These are phyloP conservation scores for Drosophila baimaii DNA, from an alignment of 1,140 invertebrate genomes.

Conservation along the genomic window DNA sequence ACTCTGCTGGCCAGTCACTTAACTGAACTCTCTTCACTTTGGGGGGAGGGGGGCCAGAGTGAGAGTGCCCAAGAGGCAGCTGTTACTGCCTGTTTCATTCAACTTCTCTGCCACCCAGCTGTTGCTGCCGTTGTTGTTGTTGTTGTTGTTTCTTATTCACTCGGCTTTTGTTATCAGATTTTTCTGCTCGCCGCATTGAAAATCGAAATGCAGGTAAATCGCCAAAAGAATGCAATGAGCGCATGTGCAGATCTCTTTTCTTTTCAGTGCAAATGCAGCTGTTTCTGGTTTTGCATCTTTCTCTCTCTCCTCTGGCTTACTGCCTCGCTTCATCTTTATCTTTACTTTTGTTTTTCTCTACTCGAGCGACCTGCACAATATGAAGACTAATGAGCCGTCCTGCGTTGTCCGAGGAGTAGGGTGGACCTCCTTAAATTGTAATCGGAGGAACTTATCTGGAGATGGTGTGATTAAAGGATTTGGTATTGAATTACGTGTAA, in stretches of 20 bases:
- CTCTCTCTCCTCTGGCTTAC: slow-evolving; percentile 38
- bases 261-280: slow-evolving; percentile 46
- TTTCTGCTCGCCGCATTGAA: slow-evolving; percentile 46
- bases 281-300: slow-evolving; percentile 20
- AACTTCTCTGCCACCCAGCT: slow-evolving; percentile 52
- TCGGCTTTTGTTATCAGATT: slow-evolving; percentile 74
- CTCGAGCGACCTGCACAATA: slow-evolving; percentile 64
- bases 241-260: slow-evolving; percentile 62
- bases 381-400: slow-evolving; percentile 27
- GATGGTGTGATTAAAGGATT: background rate
- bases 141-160: slow-evolving; percentile 28
- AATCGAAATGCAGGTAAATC: slow-evolving; percentile 58
- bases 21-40: background rate
- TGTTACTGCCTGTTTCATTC: slow-evolving; percentile 52
- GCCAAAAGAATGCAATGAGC: slow-evolving; percentile 30
- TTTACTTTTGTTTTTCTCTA: slow-evolving; percentile 36
- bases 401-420: slow-evolving; percentile 12
- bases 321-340: slow-evolving; percentile 16
- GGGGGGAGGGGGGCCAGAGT: slow-evolving; percentile 21
- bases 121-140: slow-evolving; percentile 54
- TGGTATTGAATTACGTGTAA: background rate
- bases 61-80: slow-evolving; percentile 3
- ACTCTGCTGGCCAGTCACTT: background rate
- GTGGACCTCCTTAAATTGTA: slow-evolving; percentile 7
- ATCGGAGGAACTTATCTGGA: background rate